Evolutionary conservation across 64 coral and sea anemone genomes (phyloP).

Genomic region (Montipora foliosa): DNA sequence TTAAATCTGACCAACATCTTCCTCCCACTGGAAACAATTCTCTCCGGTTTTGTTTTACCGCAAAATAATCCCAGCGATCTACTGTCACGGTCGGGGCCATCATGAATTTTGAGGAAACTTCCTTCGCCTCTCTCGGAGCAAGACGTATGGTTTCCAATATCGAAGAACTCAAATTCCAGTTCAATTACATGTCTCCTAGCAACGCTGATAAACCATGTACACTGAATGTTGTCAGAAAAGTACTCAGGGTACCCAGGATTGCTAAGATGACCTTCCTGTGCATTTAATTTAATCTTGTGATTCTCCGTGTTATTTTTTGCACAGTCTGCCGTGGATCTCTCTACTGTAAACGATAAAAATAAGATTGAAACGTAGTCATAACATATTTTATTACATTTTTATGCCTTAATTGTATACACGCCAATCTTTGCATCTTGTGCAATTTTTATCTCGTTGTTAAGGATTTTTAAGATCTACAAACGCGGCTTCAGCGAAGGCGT

Average conservation of each 20-base stretch:
- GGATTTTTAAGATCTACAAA: too few species aligned
- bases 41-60: conserved; percentile 27
- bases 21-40: conserved; percentile 26
- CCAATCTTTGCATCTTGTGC: too few species aligned
- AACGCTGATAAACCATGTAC: conserved; percentile 49
- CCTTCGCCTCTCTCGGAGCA: background rate
- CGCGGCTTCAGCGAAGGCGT: too few species aligned
- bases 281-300: conserved; percentile 5
- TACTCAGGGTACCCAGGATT: conserved; percentile 53
- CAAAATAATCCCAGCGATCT: conserved; percentile 38
- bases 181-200: conserved; percentile 11
- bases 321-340: background rate
- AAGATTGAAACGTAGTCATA: background rate
- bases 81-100: conserved; percentile 12
- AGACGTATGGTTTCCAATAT: background rate
- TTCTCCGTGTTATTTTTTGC: conserved; percentile 24
- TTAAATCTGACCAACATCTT: conserved; percentile 51
- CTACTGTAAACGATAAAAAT: conserved; percentile 8
- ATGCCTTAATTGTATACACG: background rate
- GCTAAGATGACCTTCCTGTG: conserved; percentile 10
- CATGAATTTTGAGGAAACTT: conserved; percentile 47
- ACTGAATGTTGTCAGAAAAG: conserved; percentile 25
- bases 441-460: background rate
- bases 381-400: background rate
- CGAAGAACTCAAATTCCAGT: conserved; percentile 54